Evolutionary conservation across 1,140 invertebrate genomes (phyloP).

Genomic region (Gonioctena quinquepunctata): DNA sequence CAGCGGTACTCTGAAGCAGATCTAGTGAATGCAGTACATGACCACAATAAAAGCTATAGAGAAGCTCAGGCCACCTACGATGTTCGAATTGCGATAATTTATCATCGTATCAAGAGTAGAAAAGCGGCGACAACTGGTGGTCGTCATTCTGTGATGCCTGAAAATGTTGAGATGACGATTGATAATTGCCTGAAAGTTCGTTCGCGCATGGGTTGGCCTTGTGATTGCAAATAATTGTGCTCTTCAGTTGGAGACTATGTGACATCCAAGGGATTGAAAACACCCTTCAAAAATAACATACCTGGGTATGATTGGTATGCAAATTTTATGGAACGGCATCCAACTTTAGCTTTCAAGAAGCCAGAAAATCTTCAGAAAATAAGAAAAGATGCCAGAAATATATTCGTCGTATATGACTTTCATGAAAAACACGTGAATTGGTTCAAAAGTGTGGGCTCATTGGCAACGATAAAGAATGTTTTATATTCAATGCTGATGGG

Average conservation of each 20-base stretch:
- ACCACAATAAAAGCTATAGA: not conserved
- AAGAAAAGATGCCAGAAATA: conserved; percentile 21
- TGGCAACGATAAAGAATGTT: no score
- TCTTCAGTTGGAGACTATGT: not conserved
- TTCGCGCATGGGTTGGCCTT: no score
- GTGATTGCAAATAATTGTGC: no score
- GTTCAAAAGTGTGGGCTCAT: not conserved
- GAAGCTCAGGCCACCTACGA: not conserved
- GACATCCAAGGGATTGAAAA: not conserved
- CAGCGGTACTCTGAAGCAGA: not conserved
- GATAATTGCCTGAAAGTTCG: no score
- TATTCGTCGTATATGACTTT: conserved; percentile 26
- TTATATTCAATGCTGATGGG: no score
- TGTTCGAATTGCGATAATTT: not conserved
- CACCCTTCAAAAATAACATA: not conserved
- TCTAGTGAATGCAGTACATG: not conserved
- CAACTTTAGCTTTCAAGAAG: conserved; percentile 15
- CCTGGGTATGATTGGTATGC: not conserved
- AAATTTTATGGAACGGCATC: not conserved
- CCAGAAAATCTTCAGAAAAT: conserved; percentile 29
- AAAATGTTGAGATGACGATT: no score
- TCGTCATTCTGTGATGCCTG: no score
- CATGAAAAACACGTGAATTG: conserved; percentile 20
- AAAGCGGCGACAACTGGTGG: no score
- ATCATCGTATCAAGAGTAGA: no score